Conservation (phyloP, 2,113 vertebrate species). For the Varanus salvator region DNA sequence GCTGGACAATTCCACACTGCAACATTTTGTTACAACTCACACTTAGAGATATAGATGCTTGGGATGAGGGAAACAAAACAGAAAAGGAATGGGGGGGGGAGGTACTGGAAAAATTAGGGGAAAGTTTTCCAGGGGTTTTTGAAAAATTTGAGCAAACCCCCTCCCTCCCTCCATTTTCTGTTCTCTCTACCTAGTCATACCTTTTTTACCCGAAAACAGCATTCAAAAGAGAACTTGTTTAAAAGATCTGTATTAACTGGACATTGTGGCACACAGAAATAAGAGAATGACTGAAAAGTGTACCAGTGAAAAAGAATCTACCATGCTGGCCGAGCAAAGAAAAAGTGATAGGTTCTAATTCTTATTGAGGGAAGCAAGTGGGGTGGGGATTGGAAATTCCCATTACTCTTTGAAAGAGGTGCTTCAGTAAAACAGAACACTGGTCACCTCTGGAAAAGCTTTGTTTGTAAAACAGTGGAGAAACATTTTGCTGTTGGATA, state of each 20-base stretch:
- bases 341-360: constrained; percentile 23
- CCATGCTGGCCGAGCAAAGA: neutral
- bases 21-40: too few relatives aligned
- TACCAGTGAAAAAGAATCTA: neutral
- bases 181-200: too few relatives aligned
- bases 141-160: too few relatives aligned
- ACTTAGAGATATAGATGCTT: too few relatives aligned
- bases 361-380: neutral
- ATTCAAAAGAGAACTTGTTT: neutral
- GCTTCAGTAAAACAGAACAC: neutral
- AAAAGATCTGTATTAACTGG: neutral
- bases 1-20: too few relatives aligned
- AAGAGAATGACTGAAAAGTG: neutral
- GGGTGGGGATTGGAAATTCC: constrained; percentile 9
- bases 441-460: neutral
- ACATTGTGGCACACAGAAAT: neutral
- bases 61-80: too few relatives aligned
- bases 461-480: neutral
- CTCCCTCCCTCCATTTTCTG: too few relatives aligned
- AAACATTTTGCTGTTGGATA: constrained; percentile 41
- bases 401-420: neutral
- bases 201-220: neutral
- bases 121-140: too few relatives aligned
- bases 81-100: too few relatives aligned
- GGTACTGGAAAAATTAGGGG: too few relatives aligned